Conservation (phyloP, 2,888 invertebrate species). For the Yponomeuta plumbellus region DNA sequence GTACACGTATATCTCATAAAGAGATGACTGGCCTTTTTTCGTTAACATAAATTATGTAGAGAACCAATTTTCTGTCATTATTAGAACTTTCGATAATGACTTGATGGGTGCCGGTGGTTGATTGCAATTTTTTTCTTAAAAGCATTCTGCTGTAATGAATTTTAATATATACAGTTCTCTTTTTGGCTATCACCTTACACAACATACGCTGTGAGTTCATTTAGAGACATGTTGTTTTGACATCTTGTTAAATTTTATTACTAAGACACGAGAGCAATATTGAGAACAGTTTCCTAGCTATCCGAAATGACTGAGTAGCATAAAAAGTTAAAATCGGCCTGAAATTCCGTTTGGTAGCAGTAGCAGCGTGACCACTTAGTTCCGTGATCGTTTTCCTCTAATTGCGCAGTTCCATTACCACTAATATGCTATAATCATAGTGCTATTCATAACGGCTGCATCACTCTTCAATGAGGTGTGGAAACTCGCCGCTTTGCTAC, state of each 20-base stretch:
- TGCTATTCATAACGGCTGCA: constrained; percentile 61
- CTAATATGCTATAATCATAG: constrained; percentile 67
- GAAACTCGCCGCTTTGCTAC: constrained; percentile 67
- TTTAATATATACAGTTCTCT: constrained; percentile 8
- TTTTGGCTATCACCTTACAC: background rate
- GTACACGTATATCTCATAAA: constrained; percentile 20
- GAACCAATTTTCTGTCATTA: constrained; percentile 64
- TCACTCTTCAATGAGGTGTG: constrained; percentile 67
- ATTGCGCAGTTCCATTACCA: constrained; percentile 63
- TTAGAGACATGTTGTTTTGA: background rate
- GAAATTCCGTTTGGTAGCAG: background rate
- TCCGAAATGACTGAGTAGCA: too few species aligned
- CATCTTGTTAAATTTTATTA: background rate
- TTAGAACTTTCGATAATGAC: constrained; percentile 44
- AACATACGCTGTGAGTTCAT: background rate
- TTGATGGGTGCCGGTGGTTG: constrained; percentile 38
- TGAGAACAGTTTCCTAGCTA: too few species aligned
- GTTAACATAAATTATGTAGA: constrained; percentile 63
- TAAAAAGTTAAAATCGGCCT: background rate
- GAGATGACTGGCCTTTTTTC: constrained; percentile 34
- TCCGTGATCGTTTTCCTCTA: constrained; percentile 35
- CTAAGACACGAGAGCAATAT: background rate
- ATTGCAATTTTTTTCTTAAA: constrained; percentile 32
- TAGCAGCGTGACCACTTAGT: background rate
- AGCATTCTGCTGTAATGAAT: background rate